These are phyloP conservation scores for Limnothrissa miodon DNA, from an alignment of 2,113 vertebrate species.

Conservation along the genomic window DNA sequence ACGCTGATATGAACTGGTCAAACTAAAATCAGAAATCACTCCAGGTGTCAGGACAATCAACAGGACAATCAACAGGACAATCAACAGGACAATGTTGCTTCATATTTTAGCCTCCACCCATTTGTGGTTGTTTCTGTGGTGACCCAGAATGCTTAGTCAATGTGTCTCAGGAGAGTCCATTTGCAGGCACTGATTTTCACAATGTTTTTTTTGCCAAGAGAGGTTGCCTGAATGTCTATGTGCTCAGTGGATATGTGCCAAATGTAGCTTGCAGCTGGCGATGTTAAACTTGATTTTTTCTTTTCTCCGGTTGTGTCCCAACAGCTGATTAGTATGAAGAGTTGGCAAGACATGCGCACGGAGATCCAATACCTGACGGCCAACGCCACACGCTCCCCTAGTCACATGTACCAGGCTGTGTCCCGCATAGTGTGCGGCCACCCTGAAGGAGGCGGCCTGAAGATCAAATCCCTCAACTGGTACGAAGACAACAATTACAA, in stretches of 20 bases:
- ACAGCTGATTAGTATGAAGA: slow-evolving; percentile 82
- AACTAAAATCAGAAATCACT: not conserved
- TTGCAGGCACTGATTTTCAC: not conserved
- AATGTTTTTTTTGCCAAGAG: not conserved
- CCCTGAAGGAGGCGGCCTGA: slow-evolving; percentile 91
- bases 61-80: not conserved
- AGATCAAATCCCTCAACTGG: slow-evolving; percentile 99
- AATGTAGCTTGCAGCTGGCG: not conserved
- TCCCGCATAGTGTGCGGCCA: slow-evolving; percentile 94
- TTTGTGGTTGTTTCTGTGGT: not conserved
- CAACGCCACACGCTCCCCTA: slow-evolving; percentile 80
- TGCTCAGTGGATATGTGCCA: too few species aligned
- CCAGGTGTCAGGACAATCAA: not conserved
- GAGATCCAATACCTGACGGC: slow-evolving; percentile 85
- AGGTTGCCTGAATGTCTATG: not conserved
- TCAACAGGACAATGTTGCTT: not conserved
- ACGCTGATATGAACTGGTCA: not conserved
- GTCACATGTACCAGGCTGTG: slow-evolving; percentile 91
- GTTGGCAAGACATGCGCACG: slow-evolving; percentile 92
- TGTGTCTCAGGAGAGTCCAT: not conserved
- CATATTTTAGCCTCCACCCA: not conserved
- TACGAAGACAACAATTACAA: slow-evolving; percentile 99
- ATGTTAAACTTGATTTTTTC: not conserved
- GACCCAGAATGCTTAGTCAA: not conserved
- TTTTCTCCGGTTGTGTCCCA: not conserved